A percentile compares a stretch with the other conserved stretches of the same genome.
Evolutionary conservation across 2,888 invertebrate species (phyloP).

Genomic region (Heliconius charithonia): DNA sequence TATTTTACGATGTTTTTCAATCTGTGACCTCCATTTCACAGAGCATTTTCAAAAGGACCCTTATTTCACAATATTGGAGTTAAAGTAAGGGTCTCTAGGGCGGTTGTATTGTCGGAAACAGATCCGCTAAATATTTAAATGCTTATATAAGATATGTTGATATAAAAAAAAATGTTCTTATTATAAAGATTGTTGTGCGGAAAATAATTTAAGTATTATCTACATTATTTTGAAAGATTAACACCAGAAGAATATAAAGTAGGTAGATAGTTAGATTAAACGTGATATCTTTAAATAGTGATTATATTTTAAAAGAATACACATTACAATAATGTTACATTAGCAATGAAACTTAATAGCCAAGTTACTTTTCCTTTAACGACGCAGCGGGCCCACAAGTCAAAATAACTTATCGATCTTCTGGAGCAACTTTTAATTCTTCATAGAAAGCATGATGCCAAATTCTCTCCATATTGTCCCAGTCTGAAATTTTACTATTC

Average conservation of each 20-base stretch:
- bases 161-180: neutral
- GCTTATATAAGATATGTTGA: neutral
- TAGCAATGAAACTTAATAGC: conserved; percentile 18
- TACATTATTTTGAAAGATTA: neutral
- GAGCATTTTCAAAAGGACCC: conserved; percentile 21
- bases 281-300: too few species aligned
- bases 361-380: conserved; percentile 66
- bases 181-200: neutral
- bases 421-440: conserved; percentile 73
- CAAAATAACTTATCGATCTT: conserved; percentile 68
- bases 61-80: conserved; percentile 24
- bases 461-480: conserved; percentile 76
- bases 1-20: conserved; percentile 23
- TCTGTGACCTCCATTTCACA: conserved; percentile 18
- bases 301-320: too few species aligned
- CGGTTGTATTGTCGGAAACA: neutral
- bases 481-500: conserved; percentile 65
- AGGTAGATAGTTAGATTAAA: too few species aligned
- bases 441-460: conserved; percentile 72
- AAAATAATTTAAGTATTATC: neutral
- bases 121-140: conserved; percentile 10
- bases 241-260: neutral
- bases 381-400: conserved; percentile 55
- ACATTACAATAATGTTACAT: neutral
- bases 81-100: conserved; percentile 19